These are phyloP conservation scores for Oscheius sp. DNA, from an alignment of 2,888 invertebrate species.

Conservation along the genomic window DNA sequence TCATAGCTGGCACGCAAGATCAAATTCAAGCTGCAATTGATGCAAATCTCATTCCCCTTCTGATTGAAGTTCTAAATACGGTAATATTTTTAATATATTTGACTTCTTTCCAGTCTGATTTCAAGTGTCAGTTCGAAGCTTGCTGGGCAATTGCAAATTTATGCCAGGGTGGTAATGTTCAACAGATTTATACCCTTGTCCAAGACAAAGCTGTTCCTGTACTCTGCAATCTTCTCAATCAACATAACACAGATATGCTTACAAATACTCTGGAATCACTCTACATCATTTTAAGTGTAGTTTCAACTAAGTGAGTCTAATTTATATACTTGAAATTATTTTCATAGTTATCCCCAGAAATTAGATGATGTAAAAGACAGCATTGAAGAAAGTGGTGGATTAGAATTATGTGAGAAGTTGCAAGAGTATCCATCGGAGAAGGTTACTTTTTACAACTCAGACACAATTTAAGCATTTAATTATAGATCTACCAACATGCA, in stretches of 20 bases:
- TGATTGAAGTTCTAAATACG: slow-evolving; percentile 78
- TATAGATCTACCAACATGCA: slow-evolving; percentile 73
- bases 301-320: slow-evolving; percentile 36
- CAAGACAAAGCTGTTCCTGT: slow-evolving; percentile 46
- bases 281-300: slow-evolving; percentile 43
- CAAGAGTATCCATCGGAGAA: slow-evolving; percentile 74
- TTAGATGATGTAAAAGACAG: slow-evolving; percentile 81
- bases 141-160: slow-evolving; percentile 91
- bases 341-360: slow-evolving; percentile 43
- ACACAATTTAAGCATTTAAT: no score
- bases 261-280: slow-evolving; percentile 56
- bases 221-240: slow-evolving; percentile 47
- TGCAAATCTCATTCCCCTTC: slow-evolving; percentile 78
- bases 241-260: slow-evolving; percentile 56
- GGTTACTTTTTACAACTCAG: no score
- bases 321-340: no score
- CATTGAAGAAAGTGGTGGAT: slow-evolving; percentile 85
- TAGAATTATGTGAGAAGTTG: slow-evolving; percentile 74
- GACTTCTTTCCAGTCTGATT: slow-evolving; percentile 58
- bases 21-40: slow-evolving; percentile 79
- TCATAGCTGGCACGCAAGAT: slow-evolving; percentile 80
- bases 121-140: slow-evolving; percentile 83
- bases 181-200: slow-evolving; percentile 55
- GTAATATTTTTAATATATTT: no score
- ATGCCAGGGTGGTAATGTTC: slow-evolving; percentile 46